Evolutionary conservation across 1,140 invertebrate genomes (phyloP), one percentile per base, ranked within the genome.

Genomic region (Temnothorax nylanderi): DNA sequence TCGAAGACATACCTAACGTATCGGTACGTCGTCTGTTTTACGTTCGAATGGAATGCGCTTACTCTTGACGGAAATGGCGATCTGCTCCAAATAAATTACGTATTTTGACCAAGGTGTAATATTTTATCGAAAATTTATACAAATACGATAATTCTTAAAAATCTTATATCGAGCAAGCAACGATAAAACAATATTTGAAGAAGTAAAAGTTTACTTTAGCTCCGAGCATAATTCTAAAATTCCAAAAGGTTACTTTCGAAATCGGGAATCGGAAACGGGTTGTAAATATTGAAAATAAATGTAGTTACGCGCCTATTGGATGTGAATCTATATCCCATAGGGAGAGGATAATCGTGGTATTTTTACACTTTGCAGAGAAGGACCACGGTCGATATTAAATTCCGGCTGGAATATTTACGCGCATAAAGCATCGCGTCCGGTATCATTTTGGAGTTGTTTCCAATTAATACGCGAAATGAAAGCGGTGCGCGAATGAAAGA

Each of bases 391-490:
- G 91, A 81, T 92, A 92, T 91, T 91, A 92, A 92, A 92, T 92
- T 92, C 85, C 85, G 80, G 69, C 60, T 58, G 86, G 69, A 82
- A 88, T 90, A 88, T 82, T 91, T 85, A 87, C 49, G 67, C 71
- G 85, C 54, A 80, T 86, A 90, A 90, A 92, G 88, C 90, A 86
- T 87, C 88, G 78, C 75, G 87, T 81, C 89, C 78, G 91, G 87
- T 91, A 92, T 92, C 90, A 92, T 91, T 93, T 93, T 89, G 81
- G 78, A 88, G 85, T 92, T 87, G 90, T 90, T 88, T 89, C 82
- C 91, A 90, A 93, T 92, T 93, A 91, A 92, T 93, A 92, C 87
- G 58, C 65, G 87, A 78, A 88, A 90, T 84, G 82, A 90, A 86
- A 90, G 89, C 86, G 44, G 76, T 85, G 80, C 62, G 72, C 78